These are phyloP conservation scores for Tribolium castaneum DNA, from an alignment of 1,140 invertebrate species.

Conservation along the genomic window DNA sequence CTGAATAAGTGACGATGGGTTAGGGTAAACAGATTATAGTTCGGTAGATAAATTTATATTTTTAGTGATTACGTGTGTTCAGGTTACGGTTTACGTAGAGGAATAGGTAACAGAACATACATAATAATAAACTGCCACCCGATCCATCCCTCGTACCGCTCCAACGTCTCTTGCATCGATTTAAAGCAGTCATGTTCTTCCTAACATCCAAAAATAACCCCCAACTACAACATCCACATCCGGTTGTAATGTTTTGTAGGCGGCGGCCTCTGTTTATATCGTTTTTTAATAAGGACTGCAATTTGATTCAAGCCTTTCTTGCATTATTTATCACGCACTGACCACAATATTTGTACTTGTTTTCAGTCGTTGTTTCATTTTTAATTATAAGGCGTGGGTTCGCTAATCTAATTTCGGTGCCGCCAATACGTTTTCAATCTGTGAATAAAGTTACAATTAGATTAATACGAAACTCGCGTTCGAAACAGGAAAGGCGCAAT, in stretches of 20 bases:
- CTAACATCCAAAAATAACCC: constrained; percentile 36
- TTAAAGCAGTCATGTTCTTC: constrained; percentile 27
- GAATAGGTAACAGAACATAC: constrained; percentile 24
- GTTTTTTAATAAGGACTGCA: constrained; percentile 8
- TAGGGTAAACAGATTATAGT: background rate
- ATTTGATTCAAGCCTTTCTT: background rate
- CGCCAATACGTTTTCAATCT: background rate
- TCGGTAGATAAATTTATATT: constrained; percentile 3
- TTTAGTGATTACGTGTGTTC: constrained; percentile 18
- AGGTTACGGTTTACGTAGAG: constrained; percentile 14
- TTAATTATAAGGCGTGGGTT: background rate
- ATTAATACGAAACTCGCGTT: background rate
- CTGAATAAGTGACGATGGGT: background rate
- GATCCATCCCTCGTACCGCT: constrained; percentile 22
- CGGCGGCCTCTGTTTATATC: constrained; percentile 3
- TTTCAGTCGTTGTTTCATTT: background rate
- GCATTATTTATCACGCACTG: background rate
- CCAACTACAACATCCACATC: constrained; percentile 43
- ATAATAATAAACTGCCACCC: constrained; percentile 27
- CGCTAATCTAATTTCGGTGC: background rate
- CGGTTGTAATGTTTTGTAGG: constrained; percentile 34
- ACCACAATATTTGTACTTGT: background rate
- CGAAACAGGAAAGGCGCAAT: background rate
- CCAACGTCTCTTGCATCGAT: constrained; percentile 24
- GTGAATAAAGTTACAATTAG: background rate